Base-by-base conservation (phyloP, 2,888 invertebrate genomes). In the Bellardia pandia region DNA sequence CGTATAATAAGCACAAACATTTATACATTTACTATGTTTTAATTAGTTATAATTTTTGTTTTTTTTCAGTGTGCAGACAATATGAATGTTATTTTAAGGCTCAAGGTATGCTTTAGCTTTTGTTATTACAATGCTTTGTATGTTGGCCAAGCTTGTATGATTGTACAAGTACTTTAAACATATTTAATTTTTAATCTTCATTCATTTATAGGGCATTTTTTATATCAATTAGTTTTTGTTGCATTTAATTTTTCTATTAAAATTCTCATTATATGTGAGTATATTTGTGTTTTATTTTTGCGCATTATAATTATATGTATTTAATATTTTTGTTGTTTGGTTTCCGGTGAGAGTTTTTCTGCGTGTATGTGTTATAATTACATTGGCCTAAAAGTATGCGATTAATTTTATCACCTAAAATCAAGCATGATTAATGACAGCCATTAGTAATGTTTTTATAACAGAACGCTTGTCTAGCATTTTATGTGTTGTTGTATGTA, bases 371-470 rank as follows among this genome's bases (percentile, higher is more conserved):
- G 62, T 37, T 62, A 30, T 82, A 78, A 78, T 86, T 82, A 75
- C 53, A 69, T 78, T 75, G 78, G 64, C 82, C 77, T 82, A 62
- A 82, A 78, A 85, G 68, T 69, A 82, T 78, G 53, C 77, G 62
- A 86, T 86, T 74, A 86, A 75, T 86, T 82, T 82, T 82, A 82
- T 82, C 82, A 86, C 77, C 74, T 82, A 68, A 60, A 78, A 78
- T 75, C 78, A 78, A 64, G 62, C 69, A 82, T 82, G 74, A 86
- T 82, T 86, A 75, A 86, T 82, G 78, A 42, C 68, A 33, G 56
- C 37, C 74, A 86, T 86, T 86, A 86, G 75, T 79, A 75, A 78
- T 77, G 81, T 16, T 81, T 81, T 60, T 77, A 66, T 48, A 82
- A 64, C 42, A 64, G 37, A 77, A 30, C 33, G 45, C 51, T 72